These are phyloP conservation scores for Celastrina argiolus DNA, from an alignment of 2,888 invertebrate genomes.

Conservation along the genomic window DNA sequence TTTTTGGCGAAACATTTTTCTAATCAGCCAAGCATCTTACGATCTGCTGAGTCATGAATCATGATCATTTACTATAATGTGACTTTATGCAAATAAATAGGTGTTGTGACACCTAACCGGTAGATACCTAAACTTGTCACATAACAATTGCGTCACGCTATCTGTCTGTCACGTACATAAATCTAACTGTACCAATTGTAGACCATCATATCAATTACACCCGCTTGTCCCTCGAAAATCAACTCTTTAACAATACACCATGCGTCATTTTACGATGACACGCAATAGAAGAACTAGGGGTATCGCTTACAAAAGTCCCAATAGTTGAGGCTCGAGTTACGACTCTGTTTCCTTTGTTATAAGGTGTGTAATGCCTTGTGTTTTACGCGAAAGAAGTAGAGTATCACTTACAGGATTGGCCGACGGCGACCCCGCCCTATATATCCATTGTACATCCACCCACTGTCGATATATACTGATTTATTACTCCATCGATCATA, in stretches of 20 bases:
- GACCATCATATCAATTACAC: slow-evolving; percentile 63
- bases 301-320: slow-evolving; percentile 62
- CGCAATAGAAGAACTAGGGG: slow-evolving; percentile 57
- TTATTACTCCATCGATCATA: slow-evolving; percentile 19
- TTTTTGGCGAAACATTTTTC: background rate
- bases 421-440: slow-evolving; percentile 65
- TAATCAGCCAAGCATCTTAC: background rate
- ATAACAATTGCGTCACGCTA: slow-evolving; percentile 16
- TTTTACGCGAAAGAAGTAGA: slow-evolving; percentile 58
- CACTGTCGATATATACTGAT: slow-evolving; percentile 38
- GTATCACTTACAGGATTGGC: slow-evolving; percentile 77
- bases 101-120: background rate
- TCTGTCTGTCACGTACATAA: slow-evolving; percentile 26
- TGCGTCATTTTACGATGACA: slow-evolving; percentile 38
- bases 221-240: slow-evolving; percentile 33
- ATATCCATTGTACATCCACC: slow-evolving; percentile 59
- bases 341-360: slow-evolving; percentile 29
- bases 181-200: slow-evolving; percentile 43
- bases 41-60: background rate
- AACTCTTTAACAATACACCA: slow-evolving; percentile 33
- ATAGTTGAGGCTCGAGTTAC: slow-evolving; percentile 34
- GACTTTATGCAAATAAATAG: background rate
- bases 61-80: background rate
- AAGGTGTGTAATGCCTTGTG: slow-evolving; percentile 39
- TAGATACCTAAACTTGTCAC: slow-evolving; percentile 1